Conservation (phyloP, 2,888 invertebrate species). For the Callinectes sapidus region DNA sequence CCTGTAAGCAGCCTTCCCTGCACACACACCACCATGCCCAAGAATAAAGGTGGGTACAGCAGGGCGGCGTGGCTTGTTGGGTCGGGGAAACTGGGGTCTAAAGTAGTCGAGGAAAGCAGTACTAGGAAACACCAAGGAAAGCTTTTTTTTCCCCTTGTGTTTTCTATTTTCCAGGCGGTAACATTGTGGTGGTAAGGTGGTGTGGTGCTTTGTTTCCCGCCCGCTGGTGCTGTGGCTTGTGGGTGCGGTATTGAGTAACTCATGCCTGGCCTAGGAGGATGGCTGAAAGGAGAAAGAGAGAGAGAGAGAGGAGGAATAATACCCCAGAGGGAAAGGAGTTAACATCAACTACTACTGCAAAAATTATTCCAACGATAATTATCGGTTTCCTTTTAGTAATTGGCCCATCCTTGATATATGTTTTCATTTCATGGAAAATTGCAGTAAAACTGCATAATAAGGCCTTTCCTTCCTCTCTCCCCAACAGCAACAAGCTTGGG, state of each 20-base stretch:
- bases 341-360: too few species aligned
- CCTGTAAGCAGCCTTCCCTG: neutral
- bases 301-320: too few species aligned
- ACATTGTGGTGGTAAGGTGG: neutral
- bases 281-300: too few species aligned
- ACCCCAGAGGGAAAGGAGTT: too few species aligned
- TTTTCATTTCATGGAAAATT: too few species aligned
- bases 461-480: too few species aligned
- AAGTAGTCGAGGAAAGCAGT: neutral
- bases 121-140: neutral
- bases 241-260: neutral
- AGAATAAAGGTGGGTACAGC: conserved; percentile 6
- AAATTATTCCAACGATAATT: too few species aligned
- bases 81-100: neutral
- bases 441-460: too few species aligned
- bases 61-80: neutral
- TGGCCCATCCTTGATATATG: too few species aligned
- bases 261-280: too few species aligned
- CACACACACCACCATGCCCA: conserved; percentile 34
- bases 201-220: neutral
- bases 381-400: too few species aligned
- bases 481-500: too few species aligned
- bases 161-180: neutral
- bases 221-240: neutral
- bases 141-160: neutral